These are phyloP conservation scores for Apolygus lucorum DNA, from an alignment of 1,140 invertebrate species.

Conservation along the genomic window DNA sequence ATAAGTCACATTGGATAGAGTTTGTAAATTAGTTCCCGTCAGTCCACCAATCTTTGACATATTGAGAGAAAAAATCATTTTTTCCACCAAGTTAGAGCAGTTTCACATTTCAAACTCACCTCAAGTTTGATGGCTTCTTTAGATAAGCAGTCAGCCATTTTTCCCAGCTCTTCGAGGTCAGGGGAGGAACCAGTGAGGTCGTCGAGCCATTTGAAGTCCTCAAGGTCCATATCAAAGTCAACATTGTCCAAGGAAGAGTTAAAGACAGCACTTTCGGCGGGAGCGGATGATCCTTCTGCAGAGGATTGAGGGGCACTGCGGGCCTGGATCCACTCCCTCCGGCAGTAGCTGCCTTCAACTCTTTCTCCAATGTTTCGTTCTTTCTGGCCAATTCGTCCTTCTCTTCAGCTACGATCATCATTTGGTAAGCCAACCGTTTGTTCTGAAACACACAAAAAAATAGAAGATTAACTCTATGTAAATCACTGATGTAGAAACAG, in stretches of 20 bases:
- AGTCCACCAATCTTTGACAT: no score
- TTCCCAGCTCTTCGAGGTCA: slow-evolving; percentile 59
- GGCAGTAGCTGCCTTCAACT: slow-evolving; percentile 22
- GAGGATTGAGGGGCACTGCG: slow-evolving; percentile 73
- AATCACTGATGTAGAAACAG: no score
- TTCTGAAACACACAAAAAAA: slow-evolving; percentile 30
- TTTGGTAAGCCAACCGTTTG: slow-evolving; percentile 25
- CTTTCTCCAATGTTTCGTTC: slow-evolving; percentile 53
- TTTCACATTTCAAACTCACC: no score
- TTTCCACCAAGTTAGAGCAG: no score
- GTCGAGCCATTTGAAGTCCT: slow-evolving; percentile 30
- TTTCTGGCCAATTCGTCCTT: slow-evolving; percentile 34
- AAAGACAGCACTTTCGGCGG: slow-evolving; percentile 43
- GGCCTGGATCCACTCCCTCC: slow-evolving; percentile 40
- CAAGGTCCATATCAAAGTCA: slow-evolving; percentile 32
- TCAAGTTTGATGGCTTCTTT: slow-evolving; percentile 64
- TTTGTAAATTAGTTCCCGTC: no score
- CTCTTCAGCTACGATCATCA: slow-evolving; percentile 25
- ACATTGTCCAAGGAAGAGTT: slow-evolving; percentile 30
- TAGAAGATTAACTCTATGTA: no score
- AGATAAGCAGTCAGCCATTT: slow-evolving; percentile 68
- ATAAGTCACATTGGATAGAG: no score
- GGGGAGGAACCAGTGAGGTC: slow-evolving; percentile 56
- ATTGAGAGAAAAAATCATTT: no score
- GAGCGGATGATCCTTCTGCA: slow-evolving; percentile 65